A percentile compares a stretch with the other conserved stretches of the same genome.
phyloP scores from a whole-genome alignment of 2,888 invertebrate species.

The Salpingus planirostris region DNA sequence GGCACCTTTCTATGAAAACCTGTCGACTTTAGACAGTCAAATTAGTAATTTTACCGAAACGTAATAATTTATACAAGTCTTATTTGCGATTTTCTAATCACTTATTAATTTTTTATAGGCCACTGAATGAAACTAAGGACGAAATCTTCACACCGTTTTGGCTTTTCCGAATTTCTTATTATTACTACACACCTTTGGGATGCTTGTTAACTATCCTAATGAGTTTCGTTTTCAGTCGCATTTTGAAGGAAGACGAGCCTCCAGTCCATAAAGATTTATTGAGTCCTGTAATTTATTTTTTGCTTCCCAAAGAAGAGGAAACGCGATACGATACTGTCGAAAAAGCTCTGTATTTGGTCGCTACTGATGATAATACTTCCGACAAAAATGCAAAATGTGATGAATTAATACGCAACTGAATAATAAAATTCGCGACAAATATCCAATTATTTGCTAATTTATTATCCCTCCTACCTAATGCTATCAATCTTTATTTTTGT shows the following conservation, averaged over 20 bases:
- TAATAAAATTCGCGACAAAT: too few relatives aligned
- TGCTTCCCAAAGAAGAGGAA: slow-evolving; percentile 42
- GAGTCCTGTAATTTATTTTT: slow-evolving; percentile 52
- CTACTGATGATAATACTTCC: neutral
- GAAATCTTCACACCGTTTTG: neutral
- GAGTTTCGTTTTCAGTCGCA: slow-evolving; percentile 8
- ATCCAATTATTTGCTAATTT: too few relatives aligned
- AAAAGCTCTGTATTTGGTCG: slow-evolving; percentile 13
- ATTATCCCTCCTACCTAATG: too few relatives aligned
- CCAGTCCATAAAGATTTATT: slow-evolving; percentile 49
- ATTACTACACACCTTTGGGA: slow-evolving; percentile 7
- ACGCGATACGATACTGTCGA: slow-evolving; percentile 16
- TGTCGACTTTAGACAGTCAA: too few relatives aligned
- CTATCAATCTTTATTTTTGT: too few relatives aligned
- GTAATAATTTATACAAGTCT: too few relatives aligned
- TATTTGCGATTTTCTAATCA: too few relatives aligned
- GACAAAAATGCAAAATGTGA: too few relatives aligned
- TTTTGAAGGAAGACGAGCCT: slow-evolving; percentile 10
- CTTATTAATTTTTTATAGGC: too few relatives aligned
- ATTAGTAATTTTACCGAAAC: neutral
- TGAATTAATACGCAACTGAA: too few relatives aligned
- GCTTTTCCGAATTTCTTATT: slow-evolving; percentile 7
- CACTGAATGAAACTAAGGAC: too few relatives aligned
- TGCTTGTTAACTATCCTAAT: slow-evolving; percentile 1
- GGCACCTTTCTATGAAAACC: too few relatives aligned